Base-by-base conservation (phyloP, 2,888 invertebrate genomes). In the Cataglyphis livida region DNA sequence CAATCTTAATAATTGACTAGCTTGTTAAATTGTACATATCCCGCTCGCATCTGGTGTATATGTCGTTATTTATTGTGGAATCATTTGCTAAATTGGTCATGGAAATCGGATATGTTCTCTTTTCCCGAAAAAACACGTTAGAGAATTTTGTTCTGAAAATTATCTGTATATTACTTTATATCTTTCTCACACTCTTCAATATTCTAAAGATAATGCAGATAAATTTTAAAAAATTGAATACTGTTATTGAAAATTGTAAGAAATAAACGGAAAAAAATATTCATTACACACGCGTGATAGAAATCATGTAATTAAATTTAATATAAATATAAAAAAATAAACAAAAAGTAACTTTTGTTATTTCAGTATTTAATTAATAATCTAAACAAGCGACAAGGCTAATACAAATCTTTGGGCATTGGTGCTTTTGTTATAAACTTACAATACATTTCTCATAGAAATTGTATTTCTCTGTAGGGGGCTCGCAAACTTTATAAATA, bases 31-130 rank as follows among this genome's bases (percentile, higher is more conserved):
- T 3, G 21, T 64, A 48, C 15, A 5, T 66, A 62, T 32, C 38
- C n/a, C n/a, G 41, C 57, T 21, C n/a, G 41, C 57, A 44, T n/a
- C 41, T 44, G 54, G 12, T 64, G 21, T 18, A 18, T 38, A 38
- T 66, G 18, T 54, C 12, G 4, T 76, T 68, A n/a, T 65, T 84
- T 71, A 41, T 35, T 41, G 21, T 12, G 35, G 25, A 68, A 68
- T 12, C 21, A 4, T 57, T 70, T 38, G 68, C 68, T 71, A 84
- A 64, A 64, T 35, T 38, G 70, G 44, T 65, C 10, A 57, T 15
- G 38, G 28, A 54, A 57, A 1, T 9, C 54, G 28, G 15, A 44
- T 44, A 21, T 28, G n/a, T 51, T 0, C n/a, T 51, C 48, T n/a
- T 51, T 51, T 2, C 4, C 6, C 7, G 51, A 4, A 12, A 38